Evolutionary conservation across 2,113 vertebrate genomes (phyloP), one percentile per base, ranked within the genome.

Genomic region (Cariama cristata): DNA sequence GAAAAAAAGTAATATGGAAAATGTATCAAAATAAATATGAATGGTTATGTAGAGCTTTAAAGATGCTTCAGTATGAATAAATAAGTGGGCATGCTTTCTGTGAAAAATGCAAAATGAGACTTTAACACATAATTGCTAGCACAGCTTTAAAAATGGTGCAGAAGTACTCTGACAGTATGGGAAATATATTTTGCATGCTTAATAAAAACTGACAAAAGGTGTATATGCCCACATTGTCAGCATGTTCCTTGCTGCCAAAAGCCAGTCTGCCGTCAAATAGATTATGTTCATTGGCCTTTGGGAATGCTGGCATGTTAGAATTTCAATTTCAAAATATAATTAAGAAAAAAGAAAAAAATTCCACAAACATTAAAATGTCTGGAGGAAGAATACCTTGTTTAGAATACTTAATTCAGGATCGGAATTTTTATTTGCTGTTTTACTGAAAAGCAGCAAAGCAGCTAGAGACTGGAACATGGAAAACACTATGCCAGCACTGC

Each of bases 271-370:
- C 3, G 1, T 87, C 94, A 95, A 71, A 91, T 14, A 93, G 88
- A 97, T 95, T 95, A 88, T n/a, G 56, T 79, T 91, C 60, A 79
- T 95, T 94, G 64, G 93, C 93, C 92, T 91, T 96, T 91, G 93
- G 95, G 94, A 97, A 91, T 6, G 20, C 68, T 8, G 2, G 49
- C 83, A 87, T 75, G 73, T 94, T 85, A 17, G 69, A 97, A 87
- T 84, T 94, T 79, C 77, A 69, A 84, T 96, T 95, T 94, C 75
- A 93, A 95, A 94, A 92, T 40, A 84, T 75, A 93, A 96, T 91
- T 89, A 89, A 80, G 14, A 32, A 53, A 62, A 73, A 69, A 44
- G 8, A 40, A 68, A 14, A n/a, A 22, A 49, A 49, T 20, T 8
- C 24, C 21, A 26, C 33, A 87, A 95, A 76, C 23, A 81, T 72